These are phyloP conservation scores for Poecilia picta DNA, from an alignment of 2,797 vertebrate genomes.

Conservation along the genomic window DNA sequence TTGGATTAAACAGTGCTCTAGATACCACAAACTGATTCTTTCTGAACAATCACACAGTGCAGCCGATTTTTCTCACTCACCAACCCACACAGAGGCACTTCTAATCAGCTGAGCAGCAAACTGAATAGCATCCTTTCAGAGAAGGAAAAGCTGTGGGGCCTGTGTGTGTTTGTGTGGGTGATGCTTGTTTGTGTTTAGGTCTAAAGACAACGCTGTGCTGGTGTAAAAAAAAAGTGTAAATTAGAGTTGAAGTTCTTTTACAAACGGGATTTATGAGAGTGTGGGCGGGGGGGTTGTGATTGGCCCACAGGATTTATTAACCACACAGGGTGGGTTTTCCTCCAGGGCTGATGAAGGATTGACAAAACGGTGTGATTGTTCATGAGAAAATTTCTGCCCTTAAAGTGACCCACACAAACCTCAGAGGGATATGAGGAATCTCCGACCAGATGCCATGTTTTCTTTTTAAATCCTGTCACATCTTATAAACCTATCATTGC, in stretches of 20 bases:
- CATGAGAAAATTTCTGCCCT: conserved; percentile 78
- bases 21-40: background rate
- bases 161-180: conserved; percentile 11
- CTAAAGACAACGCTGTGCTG: background rate
- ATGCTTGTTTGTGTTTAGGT: conserved; percentile 3
- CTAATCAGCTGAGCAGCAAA: background rate
- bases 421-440: conserved; percentile 30
- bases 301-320: conserved; percentile 1
- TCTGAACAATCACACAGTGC: background rate
- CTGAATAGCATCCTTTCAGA: conserved; percentile 1
- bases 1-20: background rate
- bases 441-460: conserved; percentile 17
- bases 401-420: conserved; percentile 52
- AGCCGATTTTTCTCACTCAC: background rate
- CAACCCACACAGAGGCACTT: conserved; percentile 6
- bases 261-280: background rate
- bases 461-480: conserved; percentile 12
- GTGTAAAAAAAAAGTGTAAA: background rate
- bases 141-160: background rate
- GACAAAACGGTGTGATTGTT: conserved; percentile 56
- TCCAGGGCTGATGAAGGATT: background rate
- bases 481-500: conserved; percentile 11
- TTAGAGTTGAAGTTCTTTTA: background rate
- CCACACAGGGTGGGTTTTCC: background rate
- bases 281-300: background rate